Conservation (phyloP, 2,888 invertebrate genomes). For the Papilio demoleus region DNA sequence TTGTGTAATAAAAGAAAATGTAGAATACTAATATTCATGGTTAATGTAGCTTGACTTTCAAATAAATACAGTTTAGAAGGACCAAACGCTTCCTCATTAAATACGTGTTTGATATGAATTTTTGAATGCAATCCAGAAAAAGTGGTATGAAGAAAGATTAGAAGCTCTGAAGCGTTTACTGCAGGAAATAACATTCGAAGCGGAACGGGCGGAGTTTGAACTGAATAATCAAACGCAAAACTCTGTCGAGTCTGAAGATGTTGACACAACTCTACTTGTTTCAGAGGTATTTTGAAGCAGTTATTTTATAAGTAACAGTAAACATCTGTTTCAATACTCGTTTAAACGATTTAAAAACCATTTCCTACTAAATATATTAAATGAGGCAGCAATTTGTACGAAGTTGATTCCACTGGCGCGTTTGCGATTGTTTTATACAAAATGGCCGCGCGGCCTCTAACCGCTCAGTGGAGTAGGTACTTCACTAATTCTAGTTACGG, state of each 20-base stretch:
- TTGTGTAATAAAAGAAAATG: not conserved
- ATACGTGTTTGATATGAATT: not conserved
- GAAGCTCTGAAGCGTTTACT: conserved; percentile 56
- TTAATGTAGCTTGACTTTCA: not conserved
- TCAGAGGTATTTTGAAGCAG: conserved; percentile 58
- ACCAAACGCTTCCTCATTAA: not conserved
- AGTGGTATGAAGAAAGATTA: conserved; percentile 59
- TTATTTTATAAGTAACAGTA: not conserved
- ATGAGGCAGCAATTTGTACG: no score
- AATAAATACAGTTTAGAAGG: not conserved
- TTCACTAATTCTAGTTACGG: no score
- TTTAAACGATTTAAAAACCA: no score
- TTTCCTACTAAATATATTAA: no score
- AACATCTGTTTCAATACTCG: not conserved
- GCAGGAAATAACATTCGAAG: conserved; percentile 57
- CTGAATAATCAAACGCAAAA: conserved; percentile 59
- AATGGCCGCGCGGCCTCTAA: no score
- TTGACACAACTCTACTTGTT: conserved; percentile 62
- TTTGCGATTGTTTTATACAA: no score
- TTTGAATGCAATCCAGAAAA: conserved; percentile 48
- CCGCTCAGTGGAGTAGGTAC: no score
- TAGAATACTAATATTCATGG: not conserved
- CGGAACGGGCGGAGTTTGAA: conserved; percentile 58
- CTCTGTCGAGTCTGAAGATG: conserved; percentile 56
- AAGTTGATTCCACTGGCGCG: no score